These are phyloP conservation scores for Entelurus aequoreus DNA, from an alignment of 2,113 vertebrate genomes.

Conservation along the genomic window DNA sequence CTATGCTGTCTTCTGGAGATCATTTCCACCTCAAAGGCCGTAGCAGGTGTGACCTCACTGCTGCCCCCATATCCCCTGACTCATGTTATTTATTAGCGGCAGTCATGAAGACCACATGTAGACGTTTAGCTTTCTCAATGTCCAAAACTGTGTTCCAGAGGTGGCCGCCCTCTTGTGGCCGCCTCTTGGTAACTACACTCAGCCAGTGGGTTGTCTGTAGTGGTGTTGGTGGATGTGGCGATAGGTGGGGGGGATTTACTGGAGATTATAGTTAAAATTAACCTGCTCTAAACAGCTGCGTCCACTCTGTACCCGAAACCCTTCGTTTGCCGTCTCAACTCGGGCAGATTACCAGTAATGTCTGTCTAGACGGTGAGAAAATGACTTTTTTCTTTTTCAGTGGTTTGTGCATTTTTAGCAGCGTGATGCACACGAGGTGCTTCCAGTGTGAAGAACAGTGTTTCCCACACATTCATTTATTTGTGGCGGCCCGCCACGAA, in stretches of 20 bases:
- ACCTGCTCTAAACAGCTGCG: constrained; percentile 43
- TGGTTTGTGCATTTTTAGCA: neutral
- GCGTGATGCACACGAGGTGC: neutral
- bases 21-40: constrained; percentile 19
- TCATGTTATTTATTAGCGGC: constrained; percentile 17
- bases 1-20: constrained; percentile 18
- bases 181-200: constrained; percentile 15
- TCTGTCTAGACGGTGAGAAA: constrained; percentile 39
- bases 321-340: constrained; percentile 32
- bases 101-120: constrained; percentile 5
- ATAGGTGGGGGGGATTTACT: constrained; percentile 38
- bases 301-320: constrained; percentile 21
- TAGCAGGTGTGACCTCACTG: constrained; percentile 50
- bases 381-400: neutral
- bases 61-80: neutral
- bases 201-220: constrained; percentile 12
- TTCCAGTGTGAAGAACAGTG: too few species aligned
- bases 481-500: too few species aligned
- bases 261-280: constrained; percentile 68
- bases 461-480: too few species aligned
- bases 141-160: constrained; percentile 7
- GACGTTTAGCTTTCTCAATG: neutral
- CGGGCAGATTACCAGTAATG: constrained; percentile 34
- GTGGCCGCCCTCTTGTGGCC: constrained; percentile 62
- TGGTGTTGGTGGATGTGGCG: neutral